Conservation (phyloP, 2,797 vertebrate genomes). For the Harpagifer antarcticus region DNA sequence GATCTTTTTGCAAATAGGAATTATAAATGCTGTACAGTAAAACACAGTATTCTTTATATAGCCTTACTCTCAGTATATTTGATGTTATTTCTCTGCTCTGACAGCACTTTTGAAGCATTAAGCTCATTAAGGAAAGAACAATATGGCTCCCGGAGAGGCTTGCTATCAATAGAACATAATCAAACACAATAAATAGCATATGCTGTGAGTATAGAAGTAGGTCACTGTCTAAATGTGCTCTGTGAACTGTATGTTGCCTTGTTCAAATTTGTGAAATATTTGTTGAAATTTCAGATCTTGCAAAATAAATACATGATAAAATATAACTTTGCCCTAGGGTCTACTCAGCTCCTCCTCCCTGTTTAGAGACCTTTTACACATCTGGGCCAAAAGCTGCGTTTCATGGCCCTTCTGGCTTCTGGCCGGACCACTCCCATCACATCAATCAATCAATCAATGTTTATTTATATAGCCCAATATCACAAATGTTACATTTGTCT, state of each 20-base stretch:
- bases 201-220: slow-evolving; percentile 47
- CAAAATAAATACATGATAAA: no score
- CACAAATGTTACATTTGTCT: no score
- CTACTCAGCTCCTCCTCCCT: slow-evolving; percentile 1
- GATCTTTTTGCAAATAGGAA: neutral
- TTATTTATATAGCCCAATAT: no score
- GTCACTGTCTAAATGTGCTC: slow-evolving; percentile 35
- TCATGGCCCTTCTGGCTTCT: neutral
- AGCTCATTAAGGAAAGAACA: slow-evolving; percentile 36
- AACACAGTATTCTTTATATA: neutral
- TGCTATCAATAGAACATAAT: slow-evolving; percentile 35
- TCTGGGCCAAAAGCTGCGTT: slow-evolving; percentile 1
- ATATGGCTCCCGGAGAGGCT: slow-evolving; percentile 30
- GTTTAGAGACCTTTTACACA: neutral
- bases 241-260: neutral
- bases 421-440: slow-evolving; percentile 22
- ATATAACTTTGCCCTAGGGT: no score
- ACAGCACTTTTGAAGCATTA: slow-evolving; percentile 30
- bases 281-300: no score
- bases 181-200: slow-evolving; percentile 49
- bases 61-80: slow-evolving; percentile 8
- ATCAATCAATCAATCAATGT: no score
- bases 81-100: slow-evolving; percentile 26
- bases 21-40: neutral
- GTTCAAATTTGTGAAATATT: no score